Evolutionary conservation across 2,888 invertebrate species (phyloP), one percentile per base, ranked within the genome.

Genomic region (Zootermopsis nevadensis): DNA sequence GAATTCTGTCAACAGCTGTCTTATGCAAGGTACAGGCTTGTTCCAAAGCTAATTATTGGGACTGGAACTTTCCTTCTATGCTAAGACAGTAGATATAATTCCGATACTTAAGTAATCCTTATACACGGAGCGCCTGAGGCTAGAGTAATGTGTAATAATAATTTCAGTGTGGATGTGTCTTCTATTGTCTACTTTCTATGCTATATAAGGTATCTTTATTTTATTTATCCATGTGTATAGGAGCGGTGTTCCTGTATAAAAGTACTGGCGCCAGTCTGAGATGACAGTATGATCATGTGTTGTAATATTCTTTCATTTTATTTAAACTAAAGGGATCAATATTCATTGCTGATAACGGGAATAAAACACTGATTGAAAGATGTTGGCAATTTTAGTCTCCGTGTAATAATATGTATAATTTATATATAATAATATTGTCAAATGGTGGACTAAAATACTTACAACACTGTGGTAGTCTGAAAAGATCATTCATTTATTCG

Each of bases 31-130:
- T n/a, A n/a, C n/a, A n/a, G n/a, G n/a, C n/a, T n/a, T 67, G 27
- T 67, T 53, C 53, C 72, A 33, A 22, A 35, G 72, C 30, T 33
- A 31, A 7, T 7, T 72, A 72, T 33, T 72, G 31, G 8, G 31
- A 33, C 72, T 12, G 33, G 72, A 19, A 33, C 33, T 72, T 33
- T 72, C 72, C 33, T 72, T 72, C 8, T 72, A 31, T 27, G n/a
- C 31, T 15, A 22, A 3, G 72, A 15, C 33, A 33, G 12, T 33
- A 72, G 33, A 72, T 72, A 33, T 33, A 33, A 72, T 72, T 31
- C 72, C 10, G 72, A 72, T 72, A 72, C 72, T 33, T 72, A 33
- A 33, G 31, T 33, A 72, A 72, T 72, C n/a, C n/a, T n/a, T n/a
- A n/a, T n/a, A n/a, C n/a, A n/a, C n/a, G 72, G 3, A 24, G 3